phyloP scores from a whole-genome alignment of 2,888 invertebrate species.

The Sicus ferrugineus region DNA sequence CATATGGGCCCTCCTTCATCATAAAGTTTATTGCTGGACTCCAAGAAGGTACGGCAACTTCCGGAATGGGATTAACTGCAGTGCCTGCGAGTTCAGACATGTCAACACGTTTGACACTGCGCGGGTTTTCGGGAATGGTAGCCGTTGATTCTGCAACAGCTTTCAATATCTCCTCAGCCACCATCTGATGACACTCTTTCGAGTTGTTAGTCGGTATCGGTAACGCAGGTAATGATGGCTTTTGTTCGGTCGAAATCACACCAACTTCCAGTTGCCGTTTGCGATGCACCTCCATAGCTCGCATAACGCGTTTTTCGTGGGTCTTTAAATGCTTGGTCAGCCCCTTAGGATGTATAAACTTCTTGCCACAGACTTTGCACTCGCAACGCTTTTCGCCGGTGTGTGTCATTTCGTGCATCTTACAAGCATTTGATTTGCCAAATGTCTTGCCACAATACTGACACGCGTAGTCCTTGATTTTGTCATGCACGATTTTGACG shows the following conservation, averaged over 20 bases:
- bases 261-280: slow-evolving; percentile 56
- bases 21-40: slow-evolving; percentile 61
- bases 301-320: slow-evolving; percentile 57
- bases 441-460: slow-evolving; percentile 59
- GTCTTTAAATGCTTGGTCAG: slow-evolving; percentile 59
- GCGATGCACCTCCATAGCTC: slow-evolving; percentile 58
- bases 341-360: slow-evolving; percentile 59
- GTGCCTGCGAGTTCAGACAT: slow-evolving; percentile 57
- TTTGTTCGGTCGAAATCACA: slow-evolving; percentile 41
- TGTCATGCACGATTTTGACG: slow-evolving; percentile 58
- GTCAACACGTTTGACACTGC: slow-evolving; percentile 58
- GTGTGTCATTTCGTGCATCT: slow-evolving; percentile 59
- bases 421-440: slow-evolving; percentile 58
- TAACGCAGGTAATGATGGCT: slow-evolving; percentile 41
- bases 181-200: slow-evolving; percentile 49
- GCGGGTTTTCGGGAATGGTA: slow-evolving; percentile 57
- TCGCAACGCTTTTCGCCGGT: slow-evolving; percentile 59
- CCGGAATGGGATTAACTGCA: slow-evolving; percentile 58
- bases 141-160: slow-evolving; percentile 54
- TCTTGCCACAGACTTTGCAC: slow-evolving; percentile 57
- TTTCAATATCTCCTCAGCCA: slow-evolving; percentile 56
- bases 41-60: slow-evolving; percentile 59
- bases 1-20: slow-evolving; percentile 60
- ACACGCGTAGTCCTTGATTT: slow-evolving; percentile 59
- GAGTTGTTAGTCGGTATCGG: slow-evolving; percentile 42